phyloP scores from a whole-genome alignment of 2,888 invertebrate species.

The Mactromeris polynyma region DNA sequence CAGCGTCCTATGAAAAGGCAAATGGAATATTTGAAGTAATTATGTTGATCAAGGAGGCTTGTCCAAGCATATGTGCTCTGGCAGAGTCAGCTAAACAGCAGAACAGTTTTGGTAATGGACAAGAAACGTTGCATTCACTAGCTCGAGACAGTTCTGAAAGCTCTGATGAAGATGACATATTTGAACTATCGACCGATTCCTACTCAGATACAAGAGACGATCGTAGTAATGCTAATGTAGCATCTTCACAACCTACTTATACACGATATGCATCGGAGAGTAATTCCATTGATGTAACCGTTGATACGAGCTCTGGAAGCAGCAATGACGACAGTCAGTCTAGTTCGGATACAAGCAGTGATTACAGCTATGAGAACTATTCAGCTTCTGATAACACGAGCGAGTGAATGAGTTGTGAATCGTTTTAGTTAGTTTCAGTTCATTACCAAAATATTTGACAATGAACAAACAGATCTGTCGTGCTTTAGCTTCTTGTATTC shows the following conservation, averaged over 20 bases:
- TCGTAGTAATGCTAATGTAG: not conserved
- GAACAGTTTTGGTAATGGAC: not conserved
- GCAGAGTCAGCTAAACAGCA: not conserved
- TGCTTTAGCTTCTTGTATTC: not conserved
- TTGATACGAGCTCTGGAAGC: slow-evolving; percentile 10
- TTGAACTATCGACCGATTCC: not conserved
- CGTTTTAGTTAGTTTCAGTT: not conserved
- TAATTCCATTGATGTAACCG: not conserved
- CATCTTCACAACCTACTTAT: not conserved
- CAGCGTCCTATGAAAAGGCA: slow-evolving; percentile 58
- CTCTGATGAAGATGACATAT: slow-evolving; percentile 15
- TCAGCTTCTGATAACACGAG: slow-evolving; percentile 19
- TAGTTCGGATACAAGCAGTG: slow-evolving; percentile 12
- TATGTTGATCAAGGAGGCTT: slow-evolving; percentile 46
- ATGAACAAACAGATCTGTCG: not conserved
- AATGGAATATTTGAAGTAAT: slow-evolving; percentile 54
- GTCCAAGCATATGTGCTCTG: slow-evolving; percentile 50
- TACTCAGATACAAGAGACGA: slow-evolving; percentile 12
- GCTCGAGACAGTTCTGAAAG: slow-evolving; percentile 29
- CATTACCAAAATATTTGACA: not conserved
- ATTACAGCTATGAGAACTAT: slow-evolving; percentile 19
- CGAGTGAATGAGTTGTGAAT: not conserved
- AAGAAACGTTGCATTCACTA: not conserved
- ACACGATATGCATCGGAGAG: not conserved
- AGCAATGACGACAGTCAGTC: not conserved